A percentile compares a stretch with the other conserved stretches of the same genome.
Evolutionary conservation across 1,140 invertebrate species (phyloP).

Genomic region (Hylaeus volcanicus): DNA sequence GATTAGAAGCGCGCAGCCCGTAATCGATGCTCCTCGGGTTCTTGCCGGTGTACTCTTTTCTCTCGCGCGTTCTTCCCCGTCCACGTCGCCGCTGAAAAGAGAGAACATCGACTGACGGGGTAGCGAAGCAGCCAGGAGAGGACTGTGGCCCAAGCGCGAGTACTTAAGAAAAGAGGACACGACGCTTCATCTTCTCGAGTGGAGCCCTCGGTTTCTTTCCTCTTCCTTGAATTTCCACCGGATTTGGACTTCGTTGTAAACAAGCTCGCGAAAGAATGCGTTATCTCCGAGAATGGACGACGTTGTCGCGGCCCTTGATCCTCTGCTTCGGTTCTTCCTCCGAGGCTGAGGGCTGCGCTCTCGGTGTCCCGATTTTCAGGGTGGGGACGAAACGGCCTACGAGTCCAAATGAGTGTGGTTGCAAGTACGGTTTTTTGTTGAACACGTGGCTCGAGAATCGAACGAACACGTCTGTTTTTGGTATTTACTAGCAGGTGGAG

Average conservation of each 20-base stretch:
- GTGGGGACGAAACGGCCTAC: background rate
- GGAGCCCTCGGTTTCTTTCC: conserved; percentile 74
- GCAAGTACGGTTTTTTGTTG: background rate
- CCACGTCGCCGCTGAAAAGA: background rate
- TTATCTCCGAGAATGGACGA: conserved; percentile 71
- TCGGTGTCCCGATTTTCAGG: background rate
- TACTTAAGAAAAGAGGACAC: conserved; percentile 60
- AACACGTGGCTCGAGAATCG: conserved; percentile 1
- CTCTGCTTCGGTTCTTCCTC: conserved; percentile 13
- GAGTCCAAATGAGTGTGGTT: too few species aligned
- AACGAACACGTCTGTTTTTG: background rate
- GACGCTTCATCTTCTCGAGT: conserved; percentile 77
- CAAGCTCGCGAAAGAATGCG: conserved; percentile 62
- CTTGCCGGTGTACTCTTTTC: background rate
- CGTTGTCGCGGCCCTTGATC: conserved; percentile 64
- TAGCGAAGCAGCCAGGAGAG: conserved; percentile 25
- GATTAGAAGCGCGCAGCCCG: conserved; percentile 69
- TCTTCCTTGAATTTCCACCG: conserved; percentile 58
- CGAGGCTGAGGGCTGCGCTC: background rate
- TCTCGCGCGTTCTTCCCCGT: background rate
- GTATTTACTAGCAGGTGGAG: too few species aligned
- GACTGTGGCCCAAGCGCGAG: conserved; percentile 10
- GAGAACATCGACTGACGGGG: background rate
- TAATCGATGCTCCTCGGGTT: conserved; percentile 39
- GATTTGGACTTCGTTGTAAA: conserved; percentile 74